Evolutionary conservation across 2,888 invertebrate genomes (phyloP).

Genomic region (Nomada lathburiana): DNA sequence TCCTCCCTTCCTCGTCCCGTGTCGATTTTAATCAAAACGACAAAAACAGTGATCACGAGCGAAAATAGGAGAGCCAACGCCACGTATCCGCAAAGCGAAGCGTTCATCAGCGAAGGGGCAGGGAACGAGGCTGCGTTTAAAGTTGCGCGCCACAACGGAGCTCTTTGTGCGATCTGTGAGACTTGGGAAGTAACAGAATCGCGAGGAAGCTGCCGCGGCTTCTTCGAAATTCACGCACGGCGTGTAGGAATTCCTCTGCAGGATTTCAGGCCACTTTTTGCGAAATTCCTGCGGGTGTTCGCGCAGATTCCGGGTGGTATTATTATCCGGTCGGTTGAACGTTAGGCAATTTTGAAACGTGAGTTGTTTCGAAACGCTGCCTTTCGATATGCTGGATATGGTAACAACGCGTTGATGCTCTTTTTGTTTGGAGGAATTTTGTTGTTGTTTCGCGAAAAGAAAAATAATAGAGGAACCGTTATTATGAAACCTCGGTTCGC

Average conservation of each 20-base stretch:
- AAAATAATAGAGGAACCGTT: no score
- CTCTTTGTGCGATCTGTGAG: constrained; percentile 11
- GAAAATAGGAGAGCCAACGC: constrained; percentile 1
- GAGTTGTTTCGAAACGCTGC: no score
- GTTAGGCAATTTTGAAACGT: no score
- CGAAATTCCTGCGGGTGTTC: no score
- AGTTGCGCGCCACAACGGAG: not conserved
- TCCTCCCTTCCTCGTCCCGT: not conserved
- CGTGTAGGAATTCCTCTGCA: no score
- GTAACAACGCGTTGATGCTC: no score
- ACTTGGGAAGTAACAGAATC: constrained; percentile 31
- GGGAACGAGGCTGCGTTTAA: not conserved
- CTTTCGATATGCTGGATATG: no score
- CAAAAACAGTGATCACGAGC: not conserved
- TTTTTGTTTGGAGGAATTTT: no score
- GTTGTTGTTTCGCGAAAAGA: no score
- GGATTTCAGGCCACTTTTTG: not conserved
- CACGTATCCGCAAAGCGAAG: not conserved
- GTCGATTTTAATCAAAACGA: constrained; percentile 13
- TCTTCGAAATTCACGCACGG: not conserved
- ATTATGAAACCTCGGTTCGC: no score
- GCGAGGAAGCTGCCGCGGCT: not conserved
- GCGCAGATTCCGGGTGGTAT: no score
- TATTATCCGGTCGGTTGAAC: no score
- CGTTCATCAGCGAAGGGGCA: constrained; percentile 11